Base-by-base conservation (phyloP, 2,113 vertebrate genomes). In the Lates calcarifer region DNA sequence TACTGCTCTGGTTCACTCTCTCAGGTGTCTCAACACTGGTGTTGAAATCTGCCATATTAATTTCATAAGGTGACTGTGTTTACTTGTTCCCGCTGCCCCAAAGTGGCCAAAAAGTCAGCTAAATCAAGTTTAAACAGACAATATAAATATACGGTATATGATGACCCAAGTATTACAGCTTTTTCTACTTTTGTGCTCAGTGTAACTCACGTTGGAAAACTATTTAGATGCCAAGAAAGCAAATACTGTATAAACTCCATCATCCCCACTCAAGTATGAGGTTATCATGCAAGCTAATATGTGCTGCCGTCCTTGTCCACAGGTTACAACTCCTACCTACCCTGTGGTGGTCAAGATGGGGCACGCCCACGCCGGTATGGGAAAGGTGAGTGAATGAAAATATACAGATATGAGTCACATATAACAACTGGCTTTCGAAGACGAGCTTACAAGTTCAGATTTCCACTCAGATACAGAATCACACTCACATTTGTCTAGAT, bases 271-370 rank as follows among this genome's bases (percentile, higher is more conserved):
- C 13, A 47, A 13, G 18, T 10, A 4, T 1, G 11, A 39, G 14
- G 14, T 63, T 35, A 65, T 43, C 12, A 55, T 10, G 57, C 9
- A n/a, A 28, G 41, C 1, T 67, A 2, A 71, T 49, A 15, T 69
- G 3, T 75, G 24, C 20, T 64, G 35, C 22, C 70, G 22, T 70
- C 60, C 28, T 63, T 47, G 92, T 88, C 91, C 94, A 77, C 95
- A 99, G 98, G 79, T 97, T 41, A 91, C 96, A 65, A 94, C 93
- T 41, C 95, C 96, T 0, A 94, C 94, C 60, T 98, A 97, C 76
- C 98, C 97, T 0, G 95, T 97, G 85, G 97, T 98, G 76, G 95
- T 98, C 84, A 99, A 99, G 91, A 95, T 98, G 94, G 98, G 97
- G 53, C 98, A 98, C 29, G 97, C 97, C 75, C 94, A 98, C 41